A percentile compares a stretch with the other conserved stretches of the same genome.
These are phyloP conservation scores for Synanceia verrucosa DNA, from an alignment of 2,797 vertebrate species.

Conservation along the genomic window DNA sequence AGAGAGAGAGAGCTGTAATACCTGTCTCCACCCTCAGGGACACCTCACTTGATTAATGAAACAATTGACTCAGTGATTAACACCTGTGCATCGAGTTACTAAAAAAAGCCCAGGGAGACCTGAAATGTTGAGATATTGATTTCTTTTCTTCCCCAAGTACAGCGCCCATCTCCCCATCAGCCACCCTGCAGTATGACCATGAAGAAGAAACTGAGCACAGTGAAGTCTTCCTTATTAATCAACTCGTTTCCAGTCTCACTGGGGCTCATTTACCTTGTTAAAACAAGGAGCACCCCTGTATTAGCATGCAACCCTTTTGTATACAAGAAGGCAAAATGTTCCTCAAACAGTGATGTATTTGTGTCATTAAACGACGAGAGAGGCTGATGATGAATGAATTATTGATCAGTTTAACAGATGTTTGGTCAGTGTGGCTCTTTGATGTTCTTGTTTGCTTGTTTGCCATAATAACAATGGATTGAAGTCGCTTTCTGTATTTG, in stretches of 20 bases:
- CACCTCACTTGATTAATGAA: conserved; percentile 81
- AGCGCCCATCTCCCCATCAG: conserved; percentile 33
- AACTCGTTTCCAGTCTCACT: conserved; percentile 61
- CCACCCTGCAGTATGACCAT: conserved; percentile 49
- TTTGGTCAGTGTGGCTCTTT: background rate
- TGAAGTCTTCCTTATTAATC: conserved; percentile 59
- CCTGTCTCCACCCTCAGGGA: conserved; percentile 69
- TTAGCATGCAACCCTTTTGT: conserved; percentile 17
- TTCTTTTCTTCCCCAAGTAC: conserved; percentile 49
- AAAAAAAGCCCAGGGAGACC: conserved; percentile 74
- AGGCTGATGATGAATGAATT: conserved; percentile 31
- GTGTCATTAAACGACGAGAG: conserved; percentile 23
- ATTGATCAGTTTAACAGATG: conserved; percentile 7
- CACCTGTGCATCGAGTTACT: conserved; percentile 70
- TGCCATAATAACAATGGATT: conserved; percentile 11
- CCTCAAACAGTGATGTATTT: conserved; percentile 11
- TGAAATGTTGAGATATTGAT: conserved; percentile 74
- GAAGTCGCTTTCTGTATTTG: background rate
- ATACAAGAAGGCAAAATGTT: conserved; percentile 15
- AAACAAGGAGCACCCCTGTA: background rate
- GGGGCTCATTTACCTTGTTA: conserved; percentile 46
- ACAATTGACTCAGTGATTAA: conserved; percentile 83
- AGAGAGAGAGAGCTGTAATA: conserved; percentile 41
- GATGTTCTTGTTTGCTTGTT: background rate
- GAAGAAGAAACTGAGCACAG: conserved; percentile 36